Evolutionary conservation across 2,888 invertebrate genomes (phyloP), one percentile per base, ranked within the genome.

Genomic region (Belgica antarctica): DNA sequence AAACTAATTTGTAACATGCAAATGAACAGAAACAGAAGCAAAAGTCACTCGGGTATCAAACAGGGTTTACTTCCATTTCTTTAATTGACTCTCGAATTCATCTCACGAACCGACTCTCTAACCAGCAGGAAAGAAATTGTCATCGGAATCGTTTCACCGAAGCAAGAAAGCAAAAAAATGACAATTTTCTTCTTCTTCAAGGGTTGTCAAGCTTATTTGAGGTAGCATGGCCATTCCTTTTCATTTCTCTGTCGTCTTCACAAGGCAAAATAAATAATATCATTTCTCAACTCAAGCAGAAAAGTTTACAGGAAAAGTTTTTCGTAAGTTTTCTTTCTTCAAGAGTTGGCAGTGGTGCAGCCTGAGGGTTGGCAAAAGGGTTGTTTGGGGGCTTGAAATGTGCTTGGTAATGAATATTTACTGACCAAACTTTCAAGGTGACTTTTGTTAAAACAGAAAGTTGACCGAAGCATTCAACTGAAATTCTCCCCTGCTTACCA

Each of bases 1-100:
- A 65, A 47, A 65, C 65, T 65, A 65, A 65, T 65, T 65, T 65
- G 65, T 65, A 65, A 65, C 25, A 65, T 65, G 65, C 65, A 65
- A 65, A 65, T 65, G 65, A 65, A 36, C 65, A 65, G 63, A 36
- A 63, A 24, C 36, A 63, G 19, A 47, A 65, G 46, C 17, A 25
- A 65, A 27, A 65, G 65, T 47, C 65, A 65, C 8, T 65, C 46
- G 36, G 36, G 65, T 28, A 65, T 65, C 65, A 47, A 46, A 65
- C 22, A 17, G 41, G 41, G 52, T 52, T 52, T 52, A 17, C 25
- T 46, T 65, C 47, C 47, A 46, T 65, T 65, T 24, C 17, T 65
- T 65, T 65, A 65, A 65, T 65, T 65, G 65, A 65, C 65, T 65
- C 47, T 46, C 47, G 28, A 65, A 65, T 65, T 65, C 65, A 36